Percentiles rank a stretch among this genome's conserved stretches.
phyloP scores from a whole-genome alignment of 1,140 invertebrate species.

The Episyrphus balteatus region DNA sequence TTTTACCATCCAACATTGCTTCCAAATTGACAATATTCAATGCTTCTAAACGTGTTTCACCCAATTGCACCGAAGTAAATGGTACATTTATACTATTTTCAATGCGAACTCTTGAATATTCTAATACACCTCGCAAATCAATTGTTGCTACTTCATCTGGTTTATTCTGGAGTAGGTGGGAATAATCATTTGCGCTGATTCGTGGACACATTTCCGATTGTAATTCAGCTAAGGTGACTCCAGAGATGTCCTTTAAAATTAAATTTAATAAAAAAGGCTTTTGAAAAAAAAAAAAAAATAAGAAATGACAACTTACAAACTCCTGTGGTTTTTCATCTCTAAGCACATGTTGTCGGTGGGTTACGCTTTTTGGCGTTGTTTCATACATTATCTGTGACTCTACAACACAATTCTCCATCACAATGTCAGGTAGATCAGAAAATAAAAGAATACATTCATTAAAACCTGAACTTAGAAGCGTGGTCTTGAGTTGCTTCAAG shows the following conservation, averaged over 20 bases:
- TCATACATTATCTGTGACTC: slow-evolving; percentile 81
- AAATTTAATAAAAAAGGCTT: slow-evolving; percentile 3
- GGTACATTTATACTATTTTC: slow-evolving; percentile 77
- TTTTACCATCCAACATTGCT: slow-evolving; percentile 44
- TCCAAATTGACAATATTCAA: slow-evolving; percentile 51
- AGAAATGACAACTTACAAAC: slow-evolving; percentile 36
- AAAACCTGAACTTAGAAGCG: slow-evolving; percentile 79
- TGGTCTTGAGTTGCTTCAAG: slow-evolving; percentile 74
- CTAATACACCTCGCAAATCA: slow-evolving; percentile 59
- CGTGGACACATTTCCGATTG: slow-evolving; percentile 64
- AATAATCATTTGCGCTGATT: slow-evolving; percentile 75
- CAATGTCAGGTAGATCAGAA: slow-evolving; percentile 95
- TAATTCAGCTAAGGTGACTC: slow-evolving; percentile 53
- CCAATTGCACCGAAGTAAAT: slow-evolving; percentile 61
- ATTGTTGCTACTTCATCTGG: slow-evolving; percentile 60
- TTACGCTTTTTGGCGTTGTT: slow-evolving; percentile 77
- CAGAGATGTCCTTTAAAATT: slow-evolving; percentile 55
- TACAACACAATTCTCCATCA: slow-evolving; percentile 85
- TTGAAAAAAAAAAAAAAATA: slow-evolving; percentile 3
- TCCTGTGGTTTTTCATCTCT: slow-evolving; percentile 19
- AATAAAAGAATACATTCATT: slow-evolving; percentile 96
- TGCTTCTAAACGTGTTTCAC: slow-evolving; percentile 47
- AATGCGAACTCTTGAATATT: slow-evolving; percentile 64
- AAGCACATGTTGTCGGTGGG: slow-evolving; percentile 52
- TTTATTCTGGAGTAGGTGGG: slow-evolving; percentile 55